Percentiles rank a stretch among this genome's conserved stretches.
Conservation (phyloP, 2,113 vertebrate genomes). For the Amazona vittata region DNA sequence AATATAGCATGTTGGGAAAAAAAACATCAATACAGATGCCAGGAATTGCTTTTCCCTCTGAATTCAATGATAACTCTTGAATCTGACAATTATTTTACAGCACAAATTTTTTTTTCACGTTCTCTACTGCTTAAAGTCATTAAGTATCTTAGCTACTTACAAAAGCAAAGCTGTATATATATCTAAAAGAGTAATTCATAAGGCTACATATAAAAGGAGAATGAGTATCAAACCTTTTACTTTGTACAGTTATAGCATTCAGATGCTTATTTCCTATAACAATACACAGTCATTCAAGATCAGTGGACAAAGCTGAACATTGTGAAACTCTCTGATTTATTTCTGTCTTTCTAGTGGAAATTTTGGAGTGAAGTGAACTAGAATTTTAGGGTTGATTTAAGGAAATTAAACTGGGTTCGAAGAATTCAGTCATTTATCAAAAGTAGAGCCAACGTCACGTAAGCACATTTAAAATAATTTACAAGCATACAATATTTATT, state of each 20-base stretch:
- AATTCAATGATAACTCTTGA: background rate
- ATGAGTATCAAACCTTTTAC: background rate
- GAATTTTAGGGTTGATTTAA: background rate
- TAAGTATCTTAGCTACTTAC: background rate
- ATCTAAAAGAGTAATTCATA: background rate
- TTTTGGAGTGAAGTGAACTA: background rate
- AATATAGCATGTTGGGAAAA: background rate
- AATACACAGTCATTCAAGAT: background rate
- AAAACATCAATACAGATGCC: too few species aligned
- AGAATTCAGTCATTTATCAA: background rate
- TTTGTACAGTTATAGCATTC: background rate
- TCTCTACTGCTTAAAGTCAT: background rate
- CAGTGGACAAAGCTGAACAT: background rate
- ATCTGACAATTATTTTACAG: background rate
- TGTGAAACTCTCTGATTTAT: background rate
- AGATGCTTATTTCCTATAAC: background rate
- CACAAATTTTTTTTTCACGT: background rate
- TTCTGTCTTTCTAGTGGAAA: background rate
- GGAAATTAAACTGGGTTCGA: background rate
- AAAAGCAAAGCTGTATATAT: background rate
- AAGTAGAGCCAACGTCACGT: background rate
- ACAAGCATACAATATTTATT: background rate
- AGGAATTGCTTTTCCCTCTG: background rate
- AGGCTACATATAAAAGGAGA: background rate
- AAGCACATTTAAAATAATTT: background rate